Conservation (phyloP, 2,113 vertebrate genomes). For the Saguinus midas region DNA sequence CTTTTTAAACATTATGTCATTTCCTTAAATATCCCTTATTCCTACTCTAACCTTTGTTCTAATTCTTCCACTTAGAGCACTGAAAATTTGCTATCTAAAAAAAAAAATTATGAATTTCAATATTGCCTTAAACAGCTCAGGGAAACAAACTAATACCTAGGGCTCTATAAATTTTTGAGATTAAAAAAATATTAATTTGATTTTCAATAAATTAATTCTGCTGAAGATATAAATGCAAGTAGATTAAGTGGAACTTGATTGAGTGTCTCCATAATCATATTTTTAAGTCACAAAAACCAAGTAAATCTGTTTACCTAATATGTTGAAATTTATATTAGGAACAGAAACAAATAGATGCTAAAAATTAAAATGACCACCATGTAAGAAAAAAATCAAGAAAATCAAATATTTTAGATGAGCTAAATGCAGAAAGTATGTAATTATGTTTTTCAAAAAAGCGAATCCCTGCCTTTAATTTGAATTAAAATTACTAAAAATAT, state of each 20-base stretch:
- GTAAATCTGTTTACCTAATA: background rate
- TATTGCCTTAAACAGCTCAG: slow-evolving; percentile 8
- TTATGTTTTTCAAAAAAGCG: background rate
- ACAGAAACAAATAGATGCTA: background rate
- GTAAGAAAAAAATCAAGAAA: background rate
- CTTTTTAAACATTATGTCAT: background rate
- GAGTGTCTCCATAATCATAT: background rate
- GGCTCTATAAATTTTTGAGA: background rate
- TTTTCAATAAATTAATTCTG: background rate
- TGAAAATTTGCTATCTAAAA: background rate
- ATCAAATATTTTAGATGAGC: background rate
- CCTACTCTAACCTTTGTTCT: background rate
- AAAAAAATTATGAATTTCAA: background rate
- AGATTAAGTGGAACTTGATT: background rate
- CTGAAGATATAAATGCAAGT: background rate
- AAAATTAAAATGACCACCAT: background rate
- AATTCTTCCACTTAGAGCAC: background rate
- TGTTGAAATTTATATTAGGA: background rate
- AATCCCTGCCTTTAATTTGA: slow-evolving; percentile 43
- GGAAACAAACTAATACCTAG: background rate
- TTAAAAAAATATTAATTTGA: background rate
- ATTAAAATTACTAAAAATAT: slow-evolving; percentile 65
- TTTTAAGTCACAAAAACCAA: background rate
- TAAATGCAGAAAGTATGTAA: background rate
- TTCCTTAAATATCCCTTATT: slow-evolving; percentile 31